Evolutionary conservation across 2,113 vertebrate genomes (phyloP).

Genomic region (Egretta garzetta): DNA sequence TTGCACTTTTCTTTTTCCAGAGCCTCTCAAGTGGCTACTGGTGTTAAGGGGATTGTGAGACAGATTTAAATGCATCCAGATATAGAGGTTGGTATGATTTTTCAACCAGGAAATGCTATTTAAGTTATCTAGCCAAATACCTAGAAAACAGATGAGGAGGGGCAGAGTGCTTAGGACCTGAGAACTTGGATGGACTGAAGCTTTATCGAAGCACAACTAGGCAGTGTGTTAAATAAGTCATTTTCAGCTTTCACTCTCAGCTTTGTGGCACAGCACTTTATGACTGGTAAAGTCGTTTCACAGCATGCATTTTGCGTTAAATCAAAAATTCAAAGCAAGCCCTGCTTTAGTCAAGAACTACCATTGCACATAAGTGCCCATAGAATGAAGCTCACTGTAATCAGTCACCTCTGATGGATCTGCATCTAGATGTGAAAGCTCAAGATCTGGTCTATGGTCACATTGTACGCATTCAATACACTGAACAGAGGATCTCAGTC

Average conservation of each 20-base stretch:
- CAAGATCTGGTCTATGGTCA: not conserved
- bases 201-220: not conserved
- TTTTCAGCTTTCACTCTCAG: not conserved
- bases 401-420: not conserved
- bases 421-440: not conserved
- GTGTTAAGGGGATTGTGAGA: rapidly evolving
- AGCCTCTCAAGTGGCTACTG: not conserved
- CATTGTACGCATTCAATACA: not conserved
- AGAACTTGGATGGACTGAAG: not conserved
- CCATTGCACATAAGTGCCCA: rapidly evolving
- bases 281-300: not conserved
- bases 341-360: not conserved
- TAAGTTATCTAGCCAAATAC: not conserved
- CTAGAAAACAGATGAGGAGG: not conserved
- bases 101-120: not conserved
- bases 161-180: not conserved
- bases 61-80: not conserved
- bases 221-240: not conserved
- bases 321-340: not conserved
- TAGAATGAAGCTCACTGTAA: not conserved
- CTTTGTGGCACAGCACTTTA: not conserved
- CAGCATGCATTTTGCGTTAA: not conserved
- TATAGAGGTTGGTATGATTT: not conserved
- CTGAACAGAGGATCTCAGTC: not conserved
- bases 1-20: not conserved